Conservation (phyloP, 2,888 invertebrate species). For the Acleris sparsana region DNA sequence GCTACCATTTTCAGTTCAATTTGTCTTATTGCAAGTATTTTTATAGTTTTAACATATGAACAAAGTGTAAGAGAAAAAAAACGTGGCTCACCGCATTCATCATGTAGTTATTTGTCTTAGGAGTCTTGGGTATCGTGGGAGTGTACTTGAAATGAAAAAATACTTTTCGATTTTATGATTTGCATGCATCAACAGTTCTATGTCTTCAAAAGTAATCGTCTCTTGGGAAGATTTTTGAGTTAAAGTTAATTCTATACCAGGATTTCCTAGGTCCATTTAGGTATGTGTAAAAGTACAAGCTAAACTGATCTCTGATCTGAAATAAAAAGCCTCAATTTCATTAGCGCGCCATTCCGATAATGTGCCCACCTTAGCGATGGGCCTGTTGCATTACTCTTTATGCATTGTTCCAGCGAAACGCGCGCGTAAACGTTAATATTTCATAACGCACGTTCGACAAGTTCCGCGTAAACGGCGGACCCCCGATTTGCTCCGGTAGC, state of each 20-base stretch:
- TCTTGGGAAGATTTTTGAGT: too few relatives aligned
- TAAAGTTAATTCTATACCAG: too few relatives aligned
- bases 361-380: slow-evolving; percentile 62
- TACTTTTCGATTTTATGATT: too few relatives aligned
- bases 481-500: slow-evolving; percentile 73
- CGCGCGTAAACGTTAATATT: slow-evolving; percentile 67
- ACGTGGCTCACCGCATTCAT: too few relatives aligned
- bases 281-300: not conserved
- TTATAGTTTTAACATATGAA: not conserved
- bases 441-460: slow-evolving; percentile 64
- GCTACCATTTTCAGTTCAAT: not conserved
- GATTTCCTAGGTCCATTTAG: too few relatives aligned
- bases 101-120: too few relatives aligned
- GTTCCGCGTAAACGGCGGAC: slow-evolving; percentile 62
- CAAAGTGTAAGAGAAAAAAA: too few relatives aligned
- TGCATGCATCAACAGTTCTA: too few relatives aligned
- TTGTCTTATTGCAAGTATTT: not conserved
- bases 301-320: slow-evolving; percentile 56
- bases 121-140: too few relatives aligned
- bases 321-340: slow-evolving; percentile 68
- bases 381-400: slow-evolving; percentile 44
- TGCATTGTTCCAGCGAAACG: slow-evolving; percentile 65
- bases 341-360: slow-evolving; percentile 69
- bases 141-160: too few relatives aligned
- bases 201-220: too few relatives aligned